Conservation (phyloP, 2,888 invertebrate species). For the Drosophila recens region DNA sequence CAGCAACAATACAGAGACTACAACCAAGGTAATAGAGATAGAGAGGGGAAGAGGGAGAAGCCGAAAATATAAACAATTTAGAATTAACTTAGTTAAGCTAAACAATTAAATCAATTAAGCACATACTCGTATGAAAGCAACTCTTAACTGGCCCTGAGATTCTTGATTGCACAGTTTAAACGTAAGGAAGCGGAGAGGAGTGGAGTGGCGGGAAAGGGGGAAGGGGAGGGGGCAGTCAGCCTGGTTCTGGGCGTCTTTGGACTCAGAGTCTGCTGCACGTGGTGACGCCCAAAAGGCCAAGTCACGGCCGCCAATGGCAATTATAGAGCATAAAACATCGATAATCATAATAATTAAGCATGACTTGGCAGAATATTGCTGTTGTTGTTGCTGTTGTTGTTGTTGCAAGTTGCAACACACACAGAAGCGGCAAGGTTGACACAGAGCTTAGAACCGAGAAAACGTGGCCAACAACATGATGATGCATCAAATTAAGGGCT, state of each 20-base stretch:
- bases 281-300: conserved; percentile 63
- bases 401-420: conserved; percentile 12
- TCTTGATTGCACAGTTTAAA: neutral
- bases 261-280: conserved; percentile 14
- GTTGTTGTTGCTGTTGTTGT: conserved; percentile 8
- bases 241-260: conserved; percentile 4
- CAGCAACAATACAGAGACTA: neutral
- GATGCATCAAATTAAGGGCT: conserved; percentile 59
- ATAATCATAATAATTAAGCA: conserved; percentile 82
- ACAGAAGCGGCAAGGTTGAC: conserved; percentile 56
- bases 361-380: conserved; percentile 72
- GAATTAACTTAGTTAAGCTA: conserved; percentile 36
- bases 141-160: conserved; percentile 15
- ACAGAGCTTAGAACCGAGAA: conserved; percentile 42
- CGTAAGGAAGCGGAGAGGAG: too few relatives aligned
- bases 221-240: neutral
- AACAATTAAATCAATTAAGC: conserved; percentile 73
- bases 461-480: conserved; percentile 21
- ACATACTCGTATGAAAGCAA: conserved; percentile 21
- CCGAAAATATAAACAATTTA: conserved; percentile 24
- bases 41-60: conserved; percentile 8
- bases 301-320: conserved; percentile 76
- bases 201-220: too few relatives aligned
- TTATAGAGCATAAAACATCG: conserved; percentile 82
- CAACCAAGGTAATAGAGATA: neutral